Base-by-base conservation (phyloP, 2,888 invertebrate genomes). In the Unio delphinus region DNA sequence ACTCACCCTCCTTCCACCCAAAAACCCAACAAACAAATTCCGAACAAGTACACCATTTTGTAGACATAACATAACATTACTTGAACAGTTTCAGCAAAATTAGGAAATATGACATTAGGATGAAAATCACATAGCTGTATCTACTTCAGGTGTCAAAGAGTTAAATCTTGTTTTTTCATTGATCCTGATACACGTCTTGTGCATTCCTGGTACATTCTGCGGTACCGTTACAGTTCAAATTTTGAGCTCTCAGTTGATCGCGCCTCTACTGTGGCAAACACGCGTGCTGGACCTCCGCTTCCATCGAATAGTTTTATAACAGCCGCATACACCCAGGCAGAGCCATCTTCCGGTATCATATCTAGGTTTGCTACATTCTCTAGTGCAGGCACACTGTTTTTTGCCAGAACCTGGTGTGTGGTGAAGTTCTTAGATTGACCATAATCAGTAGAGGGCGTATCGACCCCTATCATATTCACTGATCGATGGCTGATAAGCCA, bases 401-500 rank as follows among this genome's bases (percentile, higher is more conserved):
- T 76, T 1, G 85, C 90, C 11, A 94, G 90, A 30, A 92, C 90
- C 3, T 91, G 90, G 81, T 93, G 93, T 3, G 90, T 91, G 0
- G 90, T 90, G 18, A 91, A 91, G 30, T 89, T 84, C 83, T 80
- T 73, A 82, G 91, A 87, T 82, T 87, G 80, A 78, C 93, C 92
- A 0, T 92, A 91, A 88, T 94, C 94, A 2, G 92, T 88, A 15
- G 93, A 93, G 0, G 93, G 92, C 0, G 93, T 92, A 86, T 94
- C 94, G 1, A 94, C 92, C 0, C 94, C 94, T 3, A 93, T 91
- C 72, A 94, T 92, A 76, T 92, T 92, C 15, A 92, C 65, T 15
- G 70, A 62, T 11, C 83, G 91, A 56, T 81, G 61, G 61, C 92
- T 88, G 0, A 91, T 91, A 73, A 94, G 91, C 92, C 93, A 93